A percentile compares a stretch with the other conserved stretches of the same genome.
Conservation (phyloP, 2,888 invertebrate species). For the Antitype chi region DNA sequence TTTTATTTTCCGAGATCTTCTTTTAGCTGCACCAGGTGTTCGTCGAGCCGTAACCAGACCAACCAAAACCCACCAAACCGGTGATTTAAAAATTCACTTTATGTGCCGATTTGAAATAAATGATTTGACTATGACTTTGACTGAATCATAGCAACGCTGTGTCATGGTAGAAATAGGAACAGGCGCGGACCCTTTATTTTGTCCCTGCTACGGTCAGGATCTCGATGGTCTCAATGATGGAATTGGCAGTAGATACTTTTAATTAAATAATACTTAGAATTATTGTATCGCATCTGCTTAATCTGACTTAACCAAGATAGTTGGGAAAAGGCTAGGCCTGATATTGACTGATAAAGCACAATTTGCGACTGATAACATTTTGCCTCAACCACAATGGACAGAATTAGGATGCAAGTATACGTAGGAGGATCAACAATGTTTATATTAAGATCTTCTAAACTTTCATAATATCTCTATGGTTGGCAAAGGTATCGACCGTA, state of each 20-base stretch:
- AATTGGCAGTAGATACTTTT: not conserved
- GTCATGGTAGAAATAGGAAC: not conserved
- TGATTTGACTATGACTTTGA: too few relatives aligned
- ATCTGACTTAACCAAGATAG: constrained; percentile 7
- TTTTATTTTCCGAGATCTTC: not conserved
- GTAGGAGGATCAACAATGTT: not conserved
- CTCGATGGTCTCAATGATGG: not conserved
- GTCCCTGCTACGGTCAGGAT: not conserved
- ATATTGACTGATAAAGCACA: constrained; percentile 37
- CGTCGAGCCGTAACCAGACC: not conserved
- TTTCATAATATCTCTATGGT: not conserved
- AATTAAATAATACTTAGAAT: not conserved
- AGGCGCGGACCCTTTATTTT: not conserved
- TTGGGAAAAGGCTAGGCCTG: not conserved
- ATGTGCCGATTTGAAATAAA: too few relatives aligned
- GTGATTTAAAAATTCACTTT: too few relatives aligned
- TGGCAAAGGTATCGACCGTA: not conserved
- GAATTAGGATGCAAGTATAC: not conserved
- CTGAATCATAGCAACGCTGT: not conserved
- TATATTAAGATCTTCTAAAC: not conserved
- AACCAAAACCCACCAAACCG: not conserved
- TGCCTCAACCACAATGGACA: not conserved
- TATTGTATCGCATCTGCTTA: constrained; percentile 11
- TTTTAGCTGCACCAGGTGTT: not conserved
- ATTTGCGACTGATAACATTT: constrained; percentile 16